A percentile compares a stretch with the other conserved stretches of the same genome.
Conservation (phyloP, 2,888 invertebrate genomes). For the Drosophila kambysellisi region DNA sequence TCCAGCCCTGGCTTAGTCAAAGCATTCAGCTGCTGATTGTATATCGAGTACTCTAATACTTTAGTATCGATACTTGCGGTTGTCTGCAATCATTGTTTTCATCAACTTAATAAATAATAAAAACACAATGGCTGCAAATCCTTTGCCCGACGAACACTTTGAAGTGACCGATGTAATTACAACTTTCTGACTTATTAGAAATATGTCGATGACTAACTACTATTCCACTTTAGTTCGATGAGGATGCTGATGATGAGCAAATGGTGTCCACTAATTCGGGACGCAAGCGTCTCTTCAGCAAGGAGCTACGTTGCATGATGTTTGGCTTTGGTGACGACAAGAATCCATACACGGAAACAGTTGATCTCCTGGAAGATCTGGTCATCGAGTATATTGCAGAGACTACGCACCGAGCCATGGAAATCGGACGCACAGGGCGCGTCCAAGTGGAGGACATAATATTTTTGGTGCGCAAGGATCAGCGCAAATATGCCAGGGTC, state of each 20-base stretch:
- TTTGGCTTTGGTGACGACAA: constrained; percentile 99
- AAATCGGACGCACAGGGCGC: constrained; percentile 97
- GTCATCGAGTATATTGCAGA: constrained; percentile 99
- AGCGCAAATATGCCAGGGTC: constrained; percentile 98
- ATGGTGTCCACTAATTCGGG: constrained; percentile 90
- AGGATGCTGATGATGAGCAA: constrained; percentile 89
- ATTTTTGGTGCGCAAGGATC: constrained; percentile 97
- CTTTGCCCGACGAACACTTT: constrained; percentile 75
- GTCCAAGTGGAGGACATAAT: constrained; percentile 99
- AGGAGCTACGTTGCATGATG: constrained; percentile 99
- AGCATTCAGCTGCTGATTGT: constrained; percentile 1
- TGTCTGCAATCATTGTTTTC: neutral
- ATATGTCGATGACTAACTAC: neutral
- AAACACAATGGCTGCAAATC: constrained; percentile 67
- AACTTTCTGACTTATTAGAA: too few relatives aligned
- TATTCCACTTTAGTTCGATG: constrained; percentile 79
- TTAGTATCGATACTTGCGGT: constrained; percentile 11
- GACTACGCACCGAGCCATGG: constrained; percentile 97
- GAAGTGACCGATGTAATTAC: constrained; percentile 79
- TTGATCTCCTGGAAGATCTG: constrained; percentile 98
- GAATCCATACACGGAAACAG: constrained; percentile 99
- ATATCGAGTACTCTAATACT: neutral
- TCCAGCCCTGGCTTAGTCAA: neutral
- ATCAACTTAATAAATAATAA: constrained; percentile 23
- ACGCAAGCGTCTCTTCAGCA: constrained; percentile 94